Evolutionary conservation across 2,797 vertebrate species (phyloP).

Genomic region (Xyrichtys novacula): DNA sequence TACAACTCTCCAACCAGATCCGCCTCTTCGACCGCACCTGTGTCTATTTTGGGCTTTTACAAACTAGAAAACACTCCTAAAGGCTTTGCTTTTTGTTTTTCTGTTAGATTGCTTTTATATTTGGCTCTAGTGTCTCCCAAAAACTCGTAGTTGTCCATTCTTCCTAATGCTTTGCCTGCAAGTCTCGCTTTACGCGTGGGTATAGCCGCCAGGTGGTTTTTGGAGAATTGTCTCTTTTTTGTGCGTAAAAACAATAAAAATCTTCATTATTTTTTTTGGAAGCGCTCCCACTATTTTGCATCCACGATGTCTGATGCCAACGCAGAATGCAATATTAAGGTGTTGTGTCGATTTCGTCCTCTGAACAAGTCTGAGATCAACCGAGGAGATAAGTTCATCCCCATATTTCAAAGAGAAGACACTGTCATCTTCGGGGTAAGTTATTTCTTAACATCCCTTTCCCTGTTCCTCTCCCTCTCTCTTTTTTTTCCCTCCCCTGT

Average conservation of each 20-base stretch:
- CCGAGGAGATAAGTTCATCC: conserved; percentile 94
- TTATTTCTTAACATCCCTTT: conserved; percentile 29
- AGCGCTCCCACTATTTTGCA: conserved; percentile 30
- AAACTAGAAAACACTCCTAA: conserved; percentile 21
- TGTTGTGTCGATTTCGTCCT: conserved; percentile 94
- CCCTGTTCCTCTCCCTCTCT: not conserved
- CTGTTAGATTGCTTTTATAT: conserved; percentile 36
- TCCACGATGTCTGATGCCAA: conserved; percentile 90
- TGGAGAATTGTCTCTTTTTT: conserved; percentile 4
- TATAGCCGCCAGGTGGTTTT: conserved; percentile 32
- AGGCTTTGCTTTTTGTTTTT: conserved; percentile 19
- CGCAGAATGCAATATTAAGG: conserved; percentile 96
- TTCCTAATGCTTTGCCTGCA: conserved; percentile 55
- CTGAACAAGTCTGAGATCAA: conserved; percentile 92
- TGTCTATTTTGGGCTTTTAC: conserved; percentile 28
- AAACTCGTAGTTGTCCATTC: conserved; percentile 62
- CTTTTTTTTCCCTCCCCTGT: not conserved
- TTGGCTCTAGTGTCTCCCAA: conserved; percentile 39
- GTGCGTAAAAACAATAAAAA: not conserved
- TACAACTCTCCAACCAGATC: conserved; percentile 62
- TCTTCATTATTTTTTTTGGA: conserved; percentile 53
- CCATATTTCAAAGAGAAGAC: conserved; percentile 92
- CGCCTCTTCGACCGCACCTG: conserved; percentile 25
- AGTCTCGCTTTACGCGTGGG: conserved; percentile 49
- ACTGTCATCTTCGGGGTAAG: conserved; percentile 93